Percentiles rank a stretch among this genome's conserved stretches.
Conservation (phyloP, 92 coral and sea anemone species). For the Umimayanthus chanpuru region DNA sequence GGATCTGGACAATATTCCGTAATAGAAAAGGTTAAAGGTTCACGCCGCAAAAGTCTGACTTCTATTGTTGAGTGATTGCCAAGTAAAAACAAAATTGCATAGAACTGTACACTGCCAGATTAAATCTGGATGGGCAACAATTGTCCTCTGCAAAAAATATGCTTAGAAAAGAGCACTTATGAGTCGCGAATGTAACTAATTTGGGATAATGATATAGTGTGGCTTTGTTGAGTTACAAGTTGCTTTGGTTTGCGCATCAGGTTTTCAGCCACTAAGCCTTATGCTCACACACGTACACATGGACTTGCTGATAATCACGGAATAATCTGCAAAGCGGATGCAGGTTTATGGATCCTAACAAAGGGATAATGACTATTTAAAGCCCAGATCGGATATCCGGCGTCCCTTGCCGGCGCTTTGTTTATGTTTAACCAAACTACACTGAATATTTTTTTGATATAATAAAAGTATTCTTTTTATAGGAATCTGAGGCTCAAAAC, state of each 20-base stretch:
- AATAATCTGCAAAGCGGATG: neutral
- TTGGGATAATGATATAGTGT: neutral
- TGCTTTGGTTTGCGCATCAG: conserved; percentile 11
- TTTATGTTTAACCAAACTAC: too few species aligned
- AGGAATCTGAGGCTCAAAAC: too few species aligned
- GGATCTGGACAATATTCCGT: conserved; percentile 22
- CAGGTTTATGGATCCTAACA: neutral
- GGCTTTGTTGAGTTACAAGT: neutral
- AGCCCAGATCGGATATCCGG: neutral
- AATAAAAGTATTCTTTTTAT: too few species aligned
- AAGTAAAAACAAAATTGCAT: conserved; percentile 8
- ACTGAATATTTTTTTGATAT: too few species aligned
- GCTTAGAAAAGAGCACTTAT: neutral
- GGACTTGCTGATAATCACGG: neutral
- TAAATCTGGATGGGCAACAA: neutral
- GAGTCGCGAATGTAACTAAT: neutral
- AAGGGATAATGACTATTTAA: neutral
- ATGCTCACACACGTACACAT: neutral
- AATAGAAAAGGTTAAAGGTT: conserved; percentile 35
- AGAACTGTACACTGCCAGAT: neutral
- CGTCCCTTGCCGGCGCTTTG: too few species aligned
- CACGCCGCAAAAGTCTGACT: neutral
- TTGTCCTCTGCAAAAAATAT: neutral
- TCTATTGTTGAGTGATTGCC: conserved; percentile 41
- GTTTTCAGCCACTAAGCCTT: neutral